Conservation (phyloP, 2,113 vertebrate genomes). For the Azemiops feae region DNA sequence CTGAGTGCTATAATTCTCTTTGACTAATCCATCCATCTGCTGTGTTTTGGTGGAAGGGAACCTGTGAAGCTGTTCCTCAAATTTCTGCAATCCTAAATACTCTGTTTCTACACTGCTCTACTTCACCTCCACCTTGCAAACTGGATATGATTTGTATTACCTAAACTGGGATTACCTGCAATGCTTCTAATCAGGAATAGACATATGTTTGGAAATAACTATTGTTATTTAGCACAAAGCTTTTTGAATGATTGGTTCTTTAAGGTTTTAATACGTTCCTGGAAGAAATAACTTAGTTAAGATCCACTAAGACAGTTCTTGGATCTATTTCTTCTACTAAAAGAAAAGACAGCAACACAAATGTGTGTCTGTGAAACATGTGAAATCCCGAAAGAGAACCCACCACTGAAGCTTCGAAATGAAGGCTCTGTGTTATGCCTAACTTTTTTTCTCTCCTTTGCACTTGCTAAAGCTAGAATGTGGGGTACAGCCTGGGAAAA, state of each 20-base stretch:
- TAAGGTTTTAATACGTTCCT: conserved; percentile 31
- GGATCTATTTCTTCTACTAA: not conserved
- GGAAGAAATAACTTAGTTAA: not conserved
- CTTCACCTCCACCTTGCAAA: not conserved
- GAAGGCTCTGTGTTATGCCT: not conserved
- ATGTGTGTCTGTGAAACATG: too few species aligned
- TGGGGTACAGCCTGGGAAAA: not conserved
- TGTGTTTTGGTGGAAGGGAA: not conserved
- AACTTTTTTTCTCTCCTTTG: not conserved
- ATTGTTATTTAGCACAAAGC: not conserved
- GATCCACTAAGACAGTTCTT: not conserved
- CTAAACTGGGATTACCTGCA: not conserved
- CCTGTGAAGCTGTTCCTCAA: not conserved
- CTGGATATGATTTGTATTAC: not conserved
- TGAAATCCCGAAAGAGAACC: not conserved
- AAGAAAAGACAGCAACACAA: not conserved
- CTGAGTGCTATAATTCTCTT: not conserved
- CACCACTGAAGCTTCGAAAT: not conserved
- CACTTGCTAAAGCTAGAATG: not conserved
- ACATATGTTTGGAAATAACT: not conserved
- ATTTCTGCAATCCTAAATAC: not conserved
- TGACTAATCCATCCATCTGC: not conserved
- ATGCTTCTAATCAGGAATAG: not conserved
- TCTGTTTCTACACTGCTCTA: not conserved
- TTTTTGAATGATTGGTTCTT: conserved; percentile 15